Base-by-base conservation (phyloP, 2,888 invertebrate species). In the Glyphotaelius pellucidus region DNA sequence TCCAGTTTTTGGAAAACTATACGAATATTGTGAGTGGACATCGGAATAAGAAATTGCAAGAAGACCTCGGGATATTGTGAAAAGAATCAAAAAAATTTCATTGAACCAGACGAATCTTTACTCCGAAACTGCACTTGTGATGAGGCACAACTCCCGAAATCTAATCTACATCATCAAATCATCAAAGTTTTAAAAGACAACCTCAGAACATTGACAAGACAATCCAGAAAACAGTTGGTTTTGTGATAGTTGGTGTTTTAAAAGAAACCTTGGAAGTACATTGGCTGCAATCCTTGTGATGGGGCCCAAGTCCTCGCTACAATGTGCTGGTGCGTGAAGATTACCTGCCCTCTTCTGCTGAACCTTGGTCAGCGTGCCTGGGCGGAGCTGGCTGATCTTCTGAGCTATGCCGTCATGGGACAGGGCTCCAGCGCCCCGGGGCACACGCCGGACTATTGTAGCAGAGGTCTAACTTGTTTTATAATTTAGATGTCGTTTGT, bases 251-350 rank as follows among this genome's bases (percentile, higher is more conserved):
- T 47, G 14, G 15, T 47, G 0, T 47, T 47, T 47, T 47, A 47
- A 15, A 47, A 47, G 47, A 47, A 47, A 15, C 47, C 14, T 67
- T 25, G 67, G 9, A n/a, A 67, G 11, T 25, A n/a, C 7, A 25
- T 19, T 25, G 7, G 25, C n/a, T n/a, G 7, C 2, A 25, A 25
- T 5, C 25, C 25, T 67, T 67, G 67, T 67, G 67, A 67, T 67
- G 67, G 67, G 67, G 67, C n/a, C 25, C 67, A 67, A 25, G 5
- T 30, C 81, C 32, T 15, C 5, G 12, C 11, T 47, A 81, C n/a
- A n/a, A 96, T 96, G 96, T 96, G 96, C 92, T 96, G 96, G 96
- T 96, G 95, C 95, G 88, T 96, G 2, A 95, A 95, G 94, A 94
- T 96, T 94, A 95, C 95, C 88, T 95, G 95, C 0, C 95, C 96